Base-by-base conservation (phyloP, 2,888 invertebrate genomes). In the Macrophya annulata region DNA sequence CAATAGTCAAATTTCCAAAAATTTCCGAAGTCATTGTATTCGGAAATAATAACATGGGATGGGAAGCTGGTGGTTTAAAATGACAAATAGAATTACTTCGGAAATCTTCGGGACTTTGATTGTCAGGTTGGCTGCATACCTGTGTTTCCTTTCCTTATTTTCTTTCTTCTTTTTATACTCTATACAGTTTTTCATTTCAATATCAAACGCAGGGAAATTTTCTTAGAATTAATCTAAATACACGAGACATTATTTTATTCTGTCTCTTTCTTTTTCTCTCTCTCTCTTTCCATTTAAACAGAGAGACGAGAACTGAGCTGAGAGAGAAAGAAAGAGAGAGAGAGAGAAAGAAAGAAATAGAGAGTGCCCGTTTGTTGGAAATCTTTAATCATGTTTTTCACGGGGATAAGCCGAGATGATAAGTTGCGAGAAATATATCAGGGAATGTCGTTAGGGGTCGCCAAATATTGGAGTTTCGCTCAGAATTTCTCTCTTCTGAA, bases 381-480 rank as follows among this genome's bases (percentile, higher is more conserved):
- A 76, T 89, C 89, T 88, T 90, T 90, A 90, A 90, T 90, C 90
- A 90, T 89, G 88, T 90, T 90, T 89, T 84, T 86, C 86, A 85
- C 87, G 68, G 83, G 83, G 83, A 83, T 83, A 86, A 84, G 86
- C 86, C 76, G 79, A 79, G 88, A 86, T 87, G 87, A 87, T 89
- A 90, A 91, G 89, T 91, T 89, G 88, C 89, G 88, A 90, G 90
- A 89, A 89, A 89, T 90, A 88, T 90, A 90, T 90, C 90, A 91
- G 87, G 85, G 88, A 89, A 87, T 90, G 90, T 90, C 90, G 91
- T 91, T 90, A 90, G 88, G 90, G 83, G 68, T 83, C 48, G 65
- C 83, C 83, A 83, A 83, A 83, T 83, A 83, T 83, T 83, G 71
- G 83, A 83, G 83, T 83, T 83, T 83, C 83, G n/a, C 83, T 83